Conservation (phyloP, 2,888 invertebrate species). For the Alloplasta piceator region DNA sequence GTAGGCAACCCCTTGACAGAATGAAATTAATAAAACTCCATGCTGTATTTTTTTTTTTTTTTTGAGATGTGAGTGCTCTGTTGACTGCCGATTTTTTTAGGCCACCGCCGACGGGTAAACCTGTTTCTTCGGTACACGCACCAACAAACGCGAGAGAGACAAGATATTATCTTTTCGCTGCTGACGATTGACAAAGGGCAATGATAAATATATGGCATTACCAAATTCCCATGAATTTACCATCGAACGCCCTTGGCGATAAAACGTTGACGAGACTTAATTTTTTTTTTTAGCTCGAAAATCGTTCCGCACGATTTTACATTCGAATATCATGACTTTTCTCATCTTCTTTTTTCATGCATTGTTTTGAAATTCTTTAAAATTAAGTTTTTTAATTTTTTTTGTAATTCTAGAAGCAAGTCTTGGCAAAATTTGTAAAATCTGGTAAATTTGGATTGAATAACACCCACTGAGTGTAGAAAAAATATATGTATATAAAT, state of each 20-base stretch:
- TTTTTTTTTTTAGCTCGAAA: too few species aligned
- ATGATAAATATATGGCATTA: background rate
- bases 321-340: too few species aligned
- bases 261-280: background rate
- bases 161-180: background rate
- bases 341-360: too few species aligned
- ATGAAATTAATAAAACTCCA: background rate
- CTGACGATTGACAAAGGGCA: slow-evolving; percentile 2
- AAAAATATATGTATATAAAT: too few species aligned
- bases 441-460: too few species aligned
- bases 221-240: background rate
- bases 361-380: too few species aligned
- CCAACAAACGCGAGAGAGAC: too few species aligned
- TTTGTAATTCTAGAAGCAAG: too few species aligned
- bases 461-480: too few species aligned
- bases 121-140: background rate
- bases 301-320: background rate
- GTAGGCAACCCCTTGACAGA: too few species aligned
- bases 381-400: too few species aligned
- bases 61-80: background rate
- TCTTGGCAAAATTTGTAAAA: too few species aligned
- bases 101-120: background rate
- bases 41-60: background rate
- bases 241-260: background rate
- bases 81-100: background rate